Base-by-base conservation (phyloP, 2,888 invertebrate genomes). In the Drosophila gaucha region DNA sequence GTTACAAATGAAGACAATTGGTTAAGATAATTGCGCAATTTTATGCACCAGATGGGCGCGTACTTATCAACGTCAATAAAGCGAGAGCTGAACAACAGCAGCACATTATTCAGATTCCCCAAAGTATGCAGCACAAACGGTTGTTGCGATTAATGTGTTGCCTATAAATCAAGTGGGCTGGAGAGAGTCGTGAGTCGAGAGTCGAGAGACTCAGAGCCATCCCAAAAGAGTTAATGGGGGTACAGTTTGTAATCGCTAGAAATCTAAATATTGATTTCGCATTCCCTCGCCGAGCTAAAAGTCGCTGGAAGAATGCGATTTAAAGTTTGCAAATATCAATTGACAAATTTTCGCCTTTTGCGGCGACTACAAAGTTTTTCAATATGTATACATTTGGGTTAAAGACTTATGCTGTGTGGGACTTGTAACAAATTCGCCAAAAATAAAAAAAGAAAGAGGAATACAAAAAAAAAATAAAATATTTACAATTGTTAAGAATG, bases 61-160 rank as follows among this genome's bases (percentile, higher is more conserved):
- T 62, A 80, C 74, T 76, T 72, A 69, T 84, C 84, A 69, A 64
- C 66, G 68, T 71, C 80, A 78, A 67, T 67, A 30, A 24, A 30
- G 14, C n/a, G 20, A 44, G 46, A 26, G 36, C 2, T 30, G 33
- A 9, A 14, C 20, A 38, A 14, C 6, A 44, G 31, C 16, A 20
- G 3, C 26, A 26, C 35, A 41, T 43, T 63, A 36, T 26, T 49
- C 24, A 50, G 24, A 35, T 55, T 71, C 85, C 85, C 47, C 30
- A 76, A 75, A 78, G 78, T 71, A 75, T 68, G 67, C 73, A 46
- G 38, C 59, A 51, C 55, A 74, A 56, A 67, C 63, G 67, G 56
- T 44, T 68, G 49, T 44, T 58, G 58, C 63, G 60, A 80, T 82
- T 76, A 78, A 82, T 76, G 80, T 41, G 65, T 43, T 52, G 56